Evolutionary conservation across 1,140 invertebrate genomes (phyloP).

Genomic region (Calliopsis andreniformis): DNA sequence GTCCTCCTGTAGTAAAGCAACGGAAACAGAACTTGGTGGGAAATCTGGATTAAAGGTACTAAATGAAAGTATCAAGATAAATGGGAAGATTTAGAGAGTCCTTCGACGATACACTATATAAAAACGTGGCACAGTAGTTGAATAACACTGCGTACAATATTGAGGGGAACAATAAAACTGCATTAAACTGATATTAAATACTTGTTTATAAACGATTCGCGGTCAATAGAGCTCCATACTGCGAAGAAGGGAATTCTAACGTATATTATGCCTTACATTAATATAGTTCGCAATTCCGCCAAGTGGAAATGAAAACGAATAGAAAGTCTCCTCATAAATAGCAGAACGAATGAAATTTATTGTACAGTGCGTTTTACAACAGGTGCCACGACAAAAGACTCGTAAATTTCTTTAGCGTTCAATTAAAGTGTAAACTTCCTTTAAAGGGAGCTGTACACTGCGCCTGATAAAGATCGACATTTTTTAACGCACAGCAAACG

Average conservation of each 20-base stretch:
- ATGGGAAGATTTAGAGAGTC: too few species aligned
- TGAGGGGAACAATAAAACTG: conserved; percentile 27
- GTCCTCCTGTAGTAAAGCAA: too few species aligned
- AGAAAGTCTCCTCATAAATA: conserved; percentile 26
- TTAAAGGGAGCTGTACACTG: conserved; percentile 10
- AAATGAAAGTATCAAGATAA: too few species aligned
- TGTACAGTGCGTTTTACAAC: conserved; percentile 22
- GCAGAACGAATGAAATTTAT: conserved; percentile 20
- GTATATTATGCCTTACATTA: conserved; percentile 24
- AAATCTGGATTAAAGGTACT: too few species aligned
- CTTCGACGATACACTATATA: neutral
- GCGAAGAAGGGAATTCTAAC: conserved; percentile 29
- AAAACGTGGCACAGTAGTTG: neutral
- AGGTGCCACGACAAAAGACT: conserved; percentile 20
- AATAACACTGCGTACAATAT: neutral
- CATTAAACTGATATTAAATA: conserved; percentile 25
- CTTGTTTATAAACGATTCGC: conserved; percentile 12
- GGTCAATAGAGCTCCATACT: conserved; percentile 11
- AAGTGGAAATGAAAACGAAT: conserved; percentile 29
- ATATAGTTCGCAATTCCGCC: neutral
- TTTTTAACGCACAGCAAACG: too few species aligned
- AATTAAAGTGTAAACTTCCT: conserved; percentile 24
- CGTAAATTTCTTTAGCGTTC: conserved; percentile 22
- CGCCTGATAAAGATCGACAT: neutral
- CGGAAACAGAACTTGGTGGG: too few species aligned